A percentile compares a stretch with the other conserved stretches of the same genome.
These are phyloP conservation scores for Gyrodactylus salaris DNA, from an alignment of 1,140 invertebrate species.

Conservation along the genomic window DNA sequence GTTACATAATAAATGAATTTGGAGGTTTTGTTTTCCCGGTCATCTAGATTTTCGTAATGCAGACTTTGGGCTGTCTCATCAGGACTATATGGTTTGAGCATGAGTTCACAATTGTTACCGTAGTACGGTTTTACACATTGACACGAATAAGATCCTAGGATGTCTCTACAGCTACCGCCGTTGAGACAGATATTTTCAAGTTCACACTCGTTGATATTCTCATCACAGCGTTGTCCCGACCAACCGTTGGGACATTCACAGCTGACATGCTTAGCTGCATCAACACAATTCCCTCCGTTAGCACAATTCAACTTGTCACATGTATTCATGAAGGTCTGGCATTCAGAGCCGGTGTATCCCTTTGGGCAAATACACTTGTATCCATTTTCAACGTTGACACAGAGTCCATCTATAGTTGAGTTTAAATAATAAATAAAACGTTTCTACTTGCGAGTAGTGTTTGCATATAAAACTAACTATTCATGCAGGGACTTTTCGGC, in stretches of 20 bases:
- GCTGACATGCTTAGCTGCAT: neutral
- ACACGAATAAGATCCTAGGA: conserved; percentile 2
- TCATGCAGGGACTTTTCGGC: neutral
- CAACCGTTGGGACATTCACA: conserved; percentile 5
- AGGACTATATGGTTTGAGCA: neutral
- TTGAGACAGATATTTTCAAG: neutral
- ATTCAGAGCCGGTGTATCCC: neutral
- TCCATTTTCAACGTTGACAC: neutral
- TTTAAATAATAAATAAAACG: neutral
- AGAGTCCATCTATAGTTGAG: neutral
- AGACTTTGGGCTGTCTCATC: too few relatives aligned
- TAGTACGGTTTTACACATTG: neutral
- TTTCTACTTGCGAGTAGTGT: neutral
- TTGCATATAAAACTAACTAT: neutral
- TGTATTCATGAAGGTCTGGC: neutral
- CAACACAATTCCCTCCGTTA: conserved; percentile 2
- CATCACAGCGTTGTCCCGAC: neutral
- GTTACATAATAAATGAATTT: neutral
- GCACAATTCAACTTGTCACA: neutral
- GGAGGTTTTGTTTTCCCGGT: neutral
- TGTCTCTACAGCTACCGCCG: neutral
- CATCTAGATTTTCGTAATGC: neutral
- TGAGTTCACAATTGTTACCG: neutral
- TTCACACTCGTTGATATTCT: conserved; percentile 5
- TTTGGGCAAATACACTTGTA: conserved; percentile 1